Conservation (phyloP, 2,888 invertebrate species). For the Orchesella flavescens region DNA sequence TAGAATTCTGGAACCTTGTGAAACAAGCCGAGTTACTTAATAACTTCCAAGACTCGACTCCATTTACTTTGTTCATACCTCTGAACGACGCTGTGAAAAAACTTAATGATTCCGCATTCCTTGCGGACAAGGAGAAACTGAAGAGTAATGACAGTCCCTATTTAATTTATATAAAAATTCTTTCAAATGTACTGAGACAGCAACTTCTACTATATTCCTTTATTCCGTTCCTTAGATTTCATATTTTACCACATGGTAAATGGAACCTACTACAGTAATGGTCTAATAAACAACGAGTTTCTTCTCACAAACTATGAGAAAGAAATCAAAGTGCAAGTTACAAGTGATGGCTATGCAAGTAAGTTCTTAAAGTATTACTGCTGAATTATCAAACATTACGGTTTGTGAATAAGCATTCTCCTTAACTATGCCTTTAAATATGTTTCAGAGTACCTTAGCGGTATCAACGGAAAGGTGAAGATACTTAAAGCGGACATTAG, state of each 20-base stretch:
- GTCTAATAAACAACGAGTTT: slow-evolving; percentile 73
- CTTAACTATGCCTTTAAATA: not conserved
- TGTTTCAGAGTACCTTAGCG: slow-evolving; percentile 70
- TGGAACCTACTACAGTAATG: slow-evolving; percentile 74
- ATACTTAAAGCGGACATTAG: slow-evolving; percentile 73
- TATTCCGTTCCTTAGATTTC: slow-evolving; percentile 61
- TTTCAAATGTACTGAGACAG: not conserved
- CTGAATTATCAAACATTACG: not conserved
- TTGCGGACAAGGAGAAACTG: slow-evolving; percentile 59
- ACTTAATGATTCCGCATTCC: slow-evolving; percentile 55
- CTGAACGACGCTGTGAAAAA: slow-evolving; percentile 61
- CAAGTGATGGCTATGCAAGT: slow-evolving; percentile 72
- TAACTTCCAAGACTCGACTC: slow-evolving; percentile 59
- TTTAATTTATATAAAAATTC: not conserved
- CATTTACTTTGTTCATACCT: slow-evolving; percentile 71
- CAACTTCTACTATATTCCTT: not conserved
- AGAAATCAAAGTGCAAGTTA: slow-evolving; percentile 73
- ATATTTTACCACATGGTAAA: slow-evolving; percentile 73
- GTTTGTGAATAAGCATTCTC: not conserved
- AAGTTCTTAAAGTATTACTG: slow-evolving; percentile 61
- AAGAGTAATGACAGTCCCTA: slow-evolving; percentile 64
- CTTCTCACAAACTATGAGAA: slow-evolving; percentile 73
- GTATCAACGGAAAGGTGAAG: slow-evolving; percentile 71
- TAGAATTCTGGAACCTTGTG: slow-evolving; percentile 68
- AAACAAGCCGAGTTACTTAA: slow-evolving; percentile 58